These are phyloP conservation scores for Procambarus virginalis DNA, from an alignment of 1,140 invertebrate species.

Conservation along the genomic window DNA sequence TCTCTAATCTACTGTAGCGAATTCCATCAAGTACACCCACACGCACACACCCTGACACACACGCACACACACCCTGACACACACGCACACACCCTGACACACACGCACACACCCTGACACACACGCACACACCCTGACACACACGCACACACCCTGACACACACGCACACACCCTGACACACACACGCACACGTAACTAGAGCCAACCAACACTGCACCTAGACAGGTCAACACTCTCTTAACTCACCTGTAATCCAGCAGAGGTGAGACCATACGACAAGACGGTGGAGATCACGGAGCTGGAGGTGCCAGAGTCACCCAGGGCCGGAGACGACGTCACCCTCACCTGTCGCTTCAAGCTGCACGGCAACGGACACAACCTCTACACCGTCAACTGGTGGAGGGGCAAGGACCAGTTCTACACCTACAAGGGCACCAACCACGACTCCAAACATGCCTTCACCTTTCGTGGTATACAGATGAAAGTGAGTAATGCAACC, in stretches of 20 bases:
- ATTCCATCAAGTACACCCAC: too few species aligned
- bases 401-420: conserved; percentile 85
- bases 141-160: too few species aligned
- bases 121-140: too few species aligned
- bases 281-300: conserved; percentile 57
- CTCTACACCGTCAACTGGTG: conserved; percentile 92
- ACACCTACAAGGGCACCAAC: conserved; percentile 81
- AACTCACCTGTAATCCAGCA: not conserved
- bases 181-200: too few species aligned
- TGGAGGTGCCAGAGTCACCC: conserved; percentile 48
- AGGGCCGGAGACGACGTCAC: conserved; percentile 53
- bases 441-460: conserved; percentile 81
- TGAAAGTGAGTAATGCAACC: conserved; percentile 80
- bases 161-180: too few species aligned
- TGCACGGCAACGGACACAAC: conserved; percentile 80
- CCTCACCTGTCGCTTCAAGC: conserved; percentile 85
- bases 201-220: too few species aligned
- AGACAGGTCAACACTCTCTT: too few species aligned
- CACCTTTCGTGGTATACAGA: conserved; percentile 80
- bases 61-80: too few species aligned
- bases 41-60: too few species aligned
- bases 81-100: too few species aligned
- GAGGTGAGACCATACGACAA: conserved; percentile 19
- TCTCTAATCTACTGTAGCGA: too few species aligned
- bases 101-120: too few species aligned